Base-by-base conservation (phyloP, 1,140 invertebrate species). In the Brachionus angularis region DNA sequence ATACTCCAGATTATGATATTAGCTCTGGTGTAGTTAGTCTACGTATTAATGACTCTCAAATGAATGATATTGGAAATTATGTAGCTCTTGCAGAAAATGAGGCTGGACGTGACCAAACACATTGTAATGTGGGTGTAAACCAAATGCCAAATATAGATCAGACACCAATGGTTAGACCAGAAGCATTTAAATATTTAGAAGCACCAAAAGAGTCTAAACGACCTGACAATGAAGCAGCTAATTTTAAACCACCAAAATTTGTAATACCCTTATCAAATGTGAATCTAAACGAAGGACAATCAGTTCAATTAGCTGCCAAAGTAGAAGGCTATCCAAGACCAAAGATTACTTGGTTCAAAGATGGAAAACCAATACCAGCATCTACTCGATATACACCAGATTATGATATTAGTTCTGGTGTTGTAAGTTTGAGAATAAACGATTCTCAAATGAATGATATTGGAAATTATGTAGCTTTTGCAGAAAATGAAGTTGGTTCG, bases 321-420 rank as follows among this genome's bases (percentile, higher is more conserved):
- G 91, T 96, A 5, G 93, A 91, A 50, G 93, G 93, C 64, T 88
- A 91, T 81, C 95, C 95, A 50, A 87, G 89, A 78, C 94, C 95
- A 29, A 84, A 92, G 72, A 91, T 98, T 27, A 93, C 93, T 86
- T 98, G 95, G 95, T 85, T 94, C 18, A 87, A 97, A 67, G 97
- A 98, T 82, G 93, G 91, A 72, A 18, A 44, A 49, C 55, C 34
- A 10, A 5, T 72, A 31, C 71, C 76, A 34, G 77, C 36, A 12
- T 64, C 53, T 46, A 31, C 70, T 39, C 21, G 47, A 74, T 74
- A 58, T 61, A 27, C 78, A 80, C 8, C 83, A 92, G 83, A 85
- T 93, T 44, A 90, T 96, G 93, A 93, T 95, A 31, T 23, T 25
- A 94, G 79, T 91, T 89, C 78, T 91, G 93, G 1, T 88, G 91